Base-by-base conservation (phyloP, 1,140 invertebrate species). In the Bombus waltoni region DNA sequence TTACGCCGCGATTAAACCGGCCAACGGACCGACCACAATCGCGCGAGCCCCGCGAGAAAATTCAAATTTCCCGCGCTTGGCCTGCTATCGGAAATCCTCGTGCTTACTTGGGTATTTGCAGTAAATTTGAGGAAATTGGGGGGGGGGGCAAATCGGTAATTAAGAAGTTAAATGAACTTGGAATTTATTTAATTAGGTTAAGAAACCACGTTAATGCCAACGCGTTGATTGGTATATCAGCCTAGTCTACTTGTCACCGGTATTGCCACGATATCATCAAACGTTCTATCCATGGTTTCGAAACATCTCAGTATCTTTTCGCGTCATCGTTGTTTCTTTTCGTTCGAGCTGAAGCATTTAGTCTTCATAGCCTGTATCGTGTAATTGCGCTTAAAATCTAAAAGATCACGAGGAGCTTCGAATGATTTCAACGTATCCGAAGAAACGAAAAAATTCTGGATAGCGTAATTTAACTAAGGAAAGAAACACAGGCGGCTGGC, bases 1-100 rank as follows among this genome's bases (percentile, higher is more conserved):
- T 87, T 89, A 87, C 73, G 44, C 70, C 38, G 65, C 57, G 80
- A 89, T 89, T 81, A 89, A 89, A 80, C 71, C 40, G 72, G 38
- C 62, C 66, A 25, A 66, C 74, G 28, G 71, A 53, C 32, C 81
- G 65, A 40, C 74, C 59, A 35, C 62, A 66, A 47, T 44, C 18
- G 53, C 35, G 65, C 40, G 40, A 38, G 42, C n/a, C 32, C 6
- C 68, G 53, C 44, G 28, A 28, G 76, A 71, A 66, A 70, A 71
- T 72, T 84, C 53, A 68, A 71, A 84, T 68, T 66, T 76, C 81
- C 62, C 59, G 81, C 57, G 59, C 40, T 1, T 32, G 35, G 13
- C 11, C 28, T 2, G 6, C n/a, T 13, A 32, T 42, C 18, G n/a
- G 11, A 25, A 40, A 35, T 8, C 44, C 32, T 18, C n/a, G 0